Evolutionary conservation across 2,888 invertebrate species (phyloP).

Genomic region (Craniophora ligustri): DNA sequence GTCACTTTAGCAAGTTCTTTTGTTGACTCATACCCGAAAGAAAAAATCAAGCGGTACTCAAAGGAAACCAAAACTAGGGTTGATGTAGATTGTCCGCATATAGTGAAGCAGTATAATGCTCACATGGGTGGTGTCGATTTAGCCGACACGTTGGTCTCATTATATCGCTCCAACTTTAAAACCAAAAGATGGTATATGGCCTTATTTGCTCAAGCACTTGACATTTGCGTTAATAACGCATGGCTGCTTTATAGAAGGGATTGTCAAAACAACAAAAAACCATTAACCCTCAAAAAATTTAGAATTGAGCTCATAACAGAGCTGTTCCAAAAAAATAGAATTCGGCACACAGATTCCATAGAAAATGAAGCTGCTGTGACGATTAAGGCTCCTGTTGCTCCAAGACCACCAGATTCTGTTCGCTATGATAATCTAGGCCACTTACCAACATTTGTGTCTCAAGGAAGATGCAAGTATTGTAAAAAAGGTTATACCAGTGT

Average conservation of each 20-base stretch:
- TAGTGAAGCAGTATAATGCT: slow-evolving; percentile 4
- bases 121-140: background rate
- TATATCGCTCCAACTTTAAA: slow-evolving; percentile 1
- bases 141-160: slow-evolving; percentile 1
- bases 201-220: background rate
- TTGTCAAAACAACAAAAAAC: background rate
- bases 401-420: background rate
- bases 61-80: slow-evolving; percentile 5
- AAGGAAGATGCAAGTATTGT: too few relatives aligned
- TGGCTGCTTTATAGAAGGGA: too few relatives aligned
- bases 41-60: slow-evolving; percentile 3
- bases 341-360: background rate
- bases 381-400: background rate
- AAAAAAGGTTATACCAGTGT: too few relatives aligned
- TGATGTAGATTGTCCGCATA: slow-evolving; percentile 7
- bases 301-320: background rate
- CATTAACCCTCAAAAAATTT: background rate
- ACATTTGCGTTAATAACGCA: background rate
- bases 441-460: too few relatives aligned
- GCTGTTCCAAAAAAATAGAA: slow-evolving; percentile 1
- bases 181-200: slow-evolving; percentile 6
- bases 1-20: slow-evolving; percentile 5
- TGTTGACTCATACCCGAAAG: slow-evolving; percentile 5
- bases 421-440: background rate
- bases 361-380: background rate